Percentiles rank a stretch among this genome's conserved stretches.
phyloP scores from a whole-genome alignment of 2,888 invertebrate genomes.

The Lymantria dispar region DNA sequence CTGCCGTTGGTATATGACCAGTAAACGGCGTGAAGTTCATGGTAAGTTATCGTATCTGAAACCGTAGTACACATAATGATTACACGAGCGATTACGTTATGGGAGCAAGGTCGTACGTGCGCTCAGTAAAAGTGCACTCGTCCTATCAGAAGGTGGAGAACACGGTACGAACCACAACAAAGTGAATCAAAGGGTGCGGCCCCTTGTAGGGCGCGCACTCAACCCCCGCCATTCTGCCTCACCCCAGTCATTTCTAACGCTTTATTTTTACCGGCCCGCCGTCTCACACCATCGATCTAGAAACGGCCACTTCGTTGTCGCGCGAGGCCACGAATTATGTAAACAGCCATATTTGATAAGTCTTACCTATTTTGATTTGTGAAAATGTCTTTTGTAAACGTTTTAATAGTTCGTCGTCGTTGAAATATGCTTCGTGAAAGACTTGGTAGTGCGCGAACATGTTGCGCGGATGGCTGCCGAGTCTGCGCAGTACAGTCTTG shows the following conservation, averaged over 20 bases:
- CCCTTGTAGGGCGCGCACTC: constrained; percentile 69
- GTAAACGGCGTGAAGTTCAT: constrained; percentile 95
- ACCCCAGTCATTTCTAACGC: constrained; percentile 74
- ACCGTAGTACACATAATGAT: constrained; percentile 35
- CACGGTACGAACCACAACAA: constrained; percentile 42
- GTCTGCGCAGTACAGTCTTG: constrained; percentile 33
- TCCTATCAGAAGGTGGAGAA: constrained; percentile 39
- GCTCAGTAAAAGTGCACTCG: constrained; percentile 34
- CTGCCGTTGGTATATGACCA: constrained; percentile 88
- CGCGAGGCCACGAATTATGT: constrained; percentile 14
- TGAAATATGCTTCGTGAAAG: constrained; percentile 61
- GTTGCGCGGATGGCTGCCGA: constrained; percentile 50
- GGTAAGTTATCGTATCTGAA: constrained; percentile 44
- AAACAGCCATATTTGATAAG: constrained; percentile 30
- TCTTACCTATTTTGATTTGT: constrained; percentile 57
- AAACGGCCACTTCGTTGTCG: constrained; percentile 29
- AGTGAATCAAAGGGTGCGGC: constrained; percentile 64
- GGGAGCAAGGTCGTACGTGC: constrained; percentile 26
- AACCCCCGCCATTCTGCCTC: constrained; percentile 81
- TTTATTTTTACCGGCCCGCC: constrained; percentile 79
- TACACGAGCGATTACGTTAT: constrained; percentile 20
- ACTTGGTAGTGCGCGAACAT: constrained; percentile 56
- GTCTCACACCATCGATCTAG: constrained; percentile 69
- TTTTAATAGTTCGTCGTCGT: constrained; percentile 59
- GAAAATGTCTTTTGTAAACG: constrained; percentile 57